Base-by-base conservation (phyloP, 2,888 invertebrate genomes). In the Coremacera marginata region DNA sequence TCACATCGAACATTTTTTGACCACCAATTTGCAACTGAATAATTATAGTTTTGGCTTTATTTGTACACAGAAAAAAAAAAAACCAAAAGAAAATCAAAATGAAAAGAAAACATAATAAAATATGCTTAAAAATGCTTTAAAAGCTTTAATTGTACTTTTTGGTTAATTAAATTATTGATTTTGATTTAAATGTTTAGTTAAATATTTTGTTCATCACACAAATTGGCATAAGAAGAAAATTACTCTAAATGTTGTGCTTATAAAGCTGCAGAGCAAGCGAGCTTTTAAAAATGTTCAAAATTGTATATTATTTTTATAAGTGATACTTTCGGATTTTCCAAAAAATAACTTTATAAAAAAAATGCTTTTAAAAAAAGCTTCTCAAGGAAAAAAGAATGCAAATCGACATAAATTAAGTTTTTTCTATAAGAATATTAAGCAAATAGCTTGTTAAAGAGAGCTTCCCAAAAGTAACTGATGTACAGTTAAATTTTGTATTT, bases 1-100 rank as follows among this genome's bases (percentile, higher is more conserved):
- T 71, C 70, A 55, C 22, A 77, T 72, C 75, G 25, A 2, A 34
- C 70, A 63, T 72, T 51, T 52, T 78, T 79, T 75, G 76, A 60
- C 77, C 27, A 62, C 60, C 71, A 77, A 72, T 51, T 74, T 74
- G 65, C 77, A 72, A 78, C 67, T 34, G 70, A 55, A 73, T 37
- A 71, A 52, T 67, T 71, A 37, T 76, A 78, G 77, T 55, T 77
- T 77, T 76, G 14, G 82, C 82, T 82, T 83, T 82, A 80, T 81
- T 82, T 82, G 80, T 83, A 82, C 79, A 81, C 81, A 77, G 44
- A 63, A 75, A 14, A 82, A 31, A 74, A 79, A 77, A 77, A 76
- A 76, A 73, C 67, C 49, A 63, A 51, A n/a, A 22, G 51, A 74
- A 65, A 71, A 71, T 37, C 51, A 63, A 65, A 71, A 74, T 31